phyloP scores from a whole-genome alignment of 64 coral and sea anemone genomes.

The Astreopora myriophthalma region DNA sequence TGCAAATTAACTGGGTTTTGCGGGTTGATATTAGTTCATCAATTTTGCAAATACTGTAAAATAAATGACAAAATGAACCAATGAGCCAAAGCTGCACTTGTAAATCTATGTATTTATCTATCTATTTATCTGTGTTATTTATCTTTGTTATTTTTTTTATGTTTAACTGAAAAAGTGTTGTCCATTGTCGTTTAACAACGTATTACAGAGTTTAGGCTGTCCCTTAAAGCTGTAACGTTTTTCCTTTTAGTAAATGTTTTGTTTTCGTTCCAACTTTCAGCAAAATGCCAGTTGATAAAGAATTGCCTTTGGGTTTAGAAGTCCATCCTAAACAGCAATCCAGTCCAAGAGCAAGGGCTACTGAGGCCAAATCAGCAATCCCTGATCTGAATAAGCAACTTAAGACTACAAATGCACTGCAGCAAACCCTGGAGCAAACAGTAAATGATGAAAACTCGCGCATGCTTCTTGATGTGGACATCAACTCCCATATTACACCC shows the following conservation, averaged over 20 bases:
- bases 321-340: conserved; percentile 26
- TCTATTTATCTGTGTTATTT: too few species aligned
- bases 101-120: too few species aligned
- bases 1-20: too few species aligned
- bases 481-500: conserved; percentile 79
- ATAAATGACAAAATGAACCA: too few species aligned
- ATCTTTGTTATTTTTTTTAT: background rate
- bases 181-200: too few species aligned
- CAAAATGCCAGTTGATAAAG: background rate
- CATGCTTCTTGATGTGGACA: conserved; percentile 78
- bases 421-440: conserved; percentile 16
- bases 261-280: background rate
- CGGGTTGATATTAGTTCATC: too few species aligned
- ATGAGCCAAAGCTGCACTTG: too few species aligned
- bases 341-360: conserved; percentile 5
- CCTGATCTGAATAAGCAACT: background rate
- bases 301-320: conserved; percentile 25
- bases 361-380: background rate
- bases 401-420: background rate
- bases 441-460: conserved; percentile 42
- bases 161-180: too few species aligned
- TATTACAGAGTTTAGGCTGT: background rate
- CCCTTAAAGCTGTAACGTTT: background rate
- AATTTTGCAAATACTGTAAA: too few species aligned
- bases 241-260: background rate